These are phyloP conservation scores for Drosophila melanosoma DNA, from an alignment of 2,888 invertebrate genomes.

Conservation along the genomic window DNA sequence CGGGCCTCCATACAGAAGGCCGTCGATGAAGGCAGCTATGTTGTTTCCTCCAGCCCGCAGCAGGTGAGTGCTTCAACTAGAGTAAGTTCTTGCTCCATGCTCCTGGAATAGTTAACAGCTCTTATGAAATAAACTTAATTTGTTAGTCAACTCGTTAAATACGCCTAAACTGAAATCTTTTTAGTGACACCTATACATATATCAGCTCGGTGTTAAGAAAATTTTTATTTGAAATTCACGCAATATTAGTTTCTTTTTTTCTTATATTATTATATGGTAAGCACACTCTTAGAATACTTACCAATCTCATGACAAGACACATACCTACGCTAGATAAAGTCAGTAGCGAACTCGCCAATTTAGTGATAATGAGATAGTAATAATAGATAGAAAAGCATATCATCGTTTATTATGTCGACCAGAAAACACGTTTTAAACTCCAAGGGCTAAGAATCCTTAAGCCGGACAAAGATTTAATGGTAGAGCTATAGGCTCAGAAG, in stretches of 20 bases:
- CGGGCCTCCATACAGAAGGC: conserved; percentile 71
- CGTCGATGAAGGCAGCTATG: conserved; percentile 67
- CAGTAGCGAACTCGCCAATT: not conserved
- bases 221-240: not conserved
- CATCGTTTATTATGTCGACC: not conserved
- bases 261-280: no score
- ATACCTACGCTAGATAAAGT: not conserved
- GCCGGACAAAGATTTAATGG: not conserved
- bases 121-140: not conserved
- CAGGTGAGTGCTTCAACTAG: conserved; percentile 52
- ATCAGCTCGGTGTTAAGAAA: not conserved
- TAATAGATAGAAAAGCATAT: not conserved
- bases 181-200: not conserved
- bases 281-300: not conserved
- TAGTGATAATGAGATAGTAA: not conserved
- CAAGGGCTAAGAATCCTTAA: not conserved
- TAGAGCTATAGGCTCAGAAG: not conserved
- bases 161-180: not conserved
- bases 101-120: not conserved
- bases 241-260: not conserved
- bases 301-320: not conserved
- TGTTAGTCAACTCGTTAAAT: not conserved
- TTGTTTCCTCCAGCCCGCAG: conserved; percentile 57
- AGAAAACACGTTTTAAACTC: not conserved
- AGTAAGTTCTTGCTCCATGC: not conserved